Evolutionary conservation across 2,888 invertebrate species (phyloP).

Genomic region (Epicampocera succincta): DNA sequence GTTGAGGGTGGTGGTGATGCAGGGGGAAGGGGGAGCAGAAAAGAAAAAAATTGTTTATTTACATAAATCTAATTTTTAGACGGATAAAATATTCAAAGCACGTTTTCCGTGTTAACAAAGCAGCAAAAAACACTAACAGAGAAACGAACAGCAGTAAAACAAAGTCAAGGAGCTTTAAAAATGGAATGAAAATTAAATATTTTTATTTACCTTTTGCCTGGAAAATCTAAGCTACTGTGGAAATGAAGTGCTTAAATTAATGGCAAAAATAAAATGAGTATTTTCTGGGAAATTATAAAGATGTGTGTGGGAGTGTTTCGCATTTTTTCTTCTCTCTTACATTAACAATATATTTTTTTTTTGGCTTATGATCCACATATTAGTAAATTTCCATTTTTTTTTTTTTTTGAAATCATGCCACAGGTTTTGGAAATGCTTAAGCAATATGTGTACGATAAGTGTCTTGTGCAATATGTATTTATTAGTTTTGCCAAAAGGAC

Average conservation of each 20-base stretch:
- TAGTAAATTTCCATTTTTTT: not conserved
- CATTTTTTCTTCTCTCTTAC: no score
- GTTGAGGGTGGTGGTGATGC: not conserved
- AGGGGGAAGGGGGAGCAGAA: not conserved
- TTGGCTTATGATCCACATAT: not conserved
- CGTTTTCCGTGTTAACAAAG: slow-evolving; percentile 55
- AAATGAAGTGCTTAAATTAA: no score
- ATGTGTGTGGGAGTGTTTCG: no score
- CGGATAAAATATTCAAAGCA: slow-evolving; percentile 59
- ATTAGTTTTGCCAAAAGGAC: slow-evolving; percentile 5
- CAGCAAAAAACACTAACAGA: slow-evolving; percentile 7
- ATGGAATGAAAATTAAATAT: not conserved
- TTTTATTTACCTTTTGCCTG: not conserved
- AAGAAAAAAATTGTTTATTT: slow-evolving; percentile 26
- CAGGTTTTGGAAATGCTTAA: not conserved
- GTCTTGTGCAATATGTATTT: not conserved
- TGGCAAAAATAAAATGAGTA: no score
- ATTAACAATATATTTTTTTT: not conserved
- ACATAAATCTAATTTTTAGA: slow-evolving; percentile 53
- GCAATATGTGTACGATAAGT: slow-evolving; percentile 8
- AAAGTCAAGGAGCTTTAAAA: slow-evolving; percentile 2
- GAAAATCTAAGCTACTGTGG: no score
- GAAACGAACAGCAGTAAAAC: slow-evolving; percentile 26
- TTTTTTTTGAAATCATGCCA: not conserved
- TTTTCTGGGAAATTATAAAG: no score